Conservation (phyloP, 2,797 vertebrate genomes). For the Potorous gilbertii region DNA sequence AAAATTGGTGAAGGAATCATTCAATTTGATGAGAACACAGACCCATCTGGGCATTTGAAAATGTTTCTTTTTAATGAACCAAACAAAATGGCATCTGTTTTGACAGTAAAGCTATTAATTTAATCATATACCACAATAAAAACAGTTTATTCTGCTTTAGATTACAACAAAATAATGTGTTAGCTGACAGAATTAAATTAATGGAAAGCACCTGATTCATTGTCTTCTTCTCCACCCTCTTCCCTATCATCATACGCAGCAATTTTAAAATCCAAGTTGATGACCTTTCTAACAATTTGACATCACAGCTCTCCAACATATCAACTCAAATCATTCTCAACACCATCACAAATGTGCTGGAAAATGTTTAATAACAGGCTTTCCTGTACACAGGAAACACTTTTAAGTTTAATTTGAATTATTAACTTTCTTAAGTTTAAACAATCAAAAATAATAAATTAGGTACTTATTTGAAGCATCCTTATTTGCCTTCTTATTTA, state of each 20-base stretch:
- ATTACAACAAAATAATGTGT: not conserved
- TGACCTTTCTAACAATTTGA: conserved; percentile 10
- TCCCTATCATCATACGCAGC: not conserved
- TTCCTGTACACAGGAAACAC: not conserved
- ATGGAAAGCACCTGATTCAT: not conserved
- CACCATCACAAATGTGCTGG: not conserved
- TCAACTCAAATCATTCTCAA: conserved; percentile 17
- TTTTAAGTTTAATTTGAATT: not conserved
- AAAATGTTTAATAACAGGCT: not conserved
- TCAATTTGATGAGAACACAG: not conserved
- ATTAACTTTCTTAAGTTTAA: not conserved
- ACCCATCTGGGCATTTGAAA: not conserved
- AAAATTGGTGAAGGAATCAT: not conserved
- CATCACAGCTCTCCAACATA: conserved; percentile 4
- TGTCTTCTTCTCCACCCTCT: conserved; percentile 4
- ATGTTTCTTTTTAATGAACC: conserved; percentile 22
- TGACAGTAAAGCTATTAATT: conserved; percentile 17
- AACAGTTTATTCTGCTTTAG: conserved; percentile 4
- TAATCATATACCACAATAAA: conserved; percentile 19
- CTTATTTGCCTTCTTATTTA: not conserved
- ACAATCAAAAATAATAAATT: not conserved
- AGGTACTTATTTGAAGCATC: not conserved
- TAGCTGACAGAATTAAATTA: not conserved
- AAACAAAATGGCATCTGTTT: conserved; percentile 7
- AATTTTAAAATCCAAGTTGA: conserved; percentile 10